Conservation (phyloP, 2,797 vertebrate genomes). For the Helostoma temminkii region DNA sequence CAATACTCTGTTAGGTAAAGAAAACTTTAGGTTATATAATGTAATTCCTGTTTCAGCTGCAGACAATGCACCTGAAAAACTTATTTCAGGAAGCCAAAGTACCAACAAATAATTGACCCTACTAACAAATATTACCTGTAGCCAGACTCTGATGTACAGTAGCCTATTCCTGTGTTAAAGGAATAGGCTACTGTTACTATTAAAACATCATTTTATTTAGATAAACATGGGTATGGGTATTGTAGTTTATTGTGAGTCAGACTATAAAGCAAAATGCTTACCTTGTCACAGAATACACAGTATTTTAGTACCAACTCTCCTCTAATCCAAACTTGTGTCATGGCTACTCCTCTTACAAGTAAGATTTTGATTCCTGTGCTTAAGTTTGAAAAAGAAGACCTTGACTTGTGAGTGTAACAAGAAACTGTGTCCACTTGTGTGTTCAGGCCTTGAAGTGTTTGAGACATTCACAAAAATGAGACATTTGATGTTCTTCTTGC, state of each 20-base stretch:
- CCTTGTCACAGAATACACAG: background rate
- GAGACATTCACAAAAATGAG: conserved; percentile 17
- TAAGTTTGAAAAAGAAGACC: conserved; percentile 9
- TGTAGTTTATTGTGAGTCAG: too few relatives aligned
- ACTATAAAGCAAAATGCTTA: background rate
- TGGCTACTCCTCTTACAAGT: conserved; percentile 7
- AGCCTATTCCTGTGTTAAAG: too few relatives aligned
- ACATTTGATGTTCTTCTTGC: conserved; percentile 23
- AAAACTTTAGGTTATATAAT: conserved; percentile 25
- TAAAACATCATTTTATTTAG: too few relatives aligned
- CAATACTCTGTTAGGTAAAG: conserved; percentile 15
- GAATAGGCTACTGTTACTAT: too few relatives aligned
- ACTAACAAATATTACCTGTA: too few relatives aligned
- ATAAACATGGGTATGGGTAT: too few relatives aligned
- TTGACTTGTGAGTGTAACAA: conserved; percentile 21
- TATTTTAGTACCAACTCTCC: conserved; percentile 1
- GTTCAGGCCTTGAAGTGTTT: background rate
- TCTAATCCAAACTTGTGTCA: conserved; percentile 5
- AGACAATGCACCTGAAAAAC: too few relatives aligned
- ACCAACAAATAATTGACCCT: too few relatives aligned
- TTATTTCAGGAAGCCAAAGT: too few relatives aligned
- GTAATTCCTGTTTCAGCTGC: background rate
- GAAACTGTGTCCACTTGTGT: conserved; percentile 6
- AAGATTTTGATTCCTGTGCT: conserved; percentile 27
- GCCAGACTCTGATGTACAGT: too few relatives aligned